Conservation (phyloP, 2,797 vertebrate species). For the Gouania willdenowi region DNA sequence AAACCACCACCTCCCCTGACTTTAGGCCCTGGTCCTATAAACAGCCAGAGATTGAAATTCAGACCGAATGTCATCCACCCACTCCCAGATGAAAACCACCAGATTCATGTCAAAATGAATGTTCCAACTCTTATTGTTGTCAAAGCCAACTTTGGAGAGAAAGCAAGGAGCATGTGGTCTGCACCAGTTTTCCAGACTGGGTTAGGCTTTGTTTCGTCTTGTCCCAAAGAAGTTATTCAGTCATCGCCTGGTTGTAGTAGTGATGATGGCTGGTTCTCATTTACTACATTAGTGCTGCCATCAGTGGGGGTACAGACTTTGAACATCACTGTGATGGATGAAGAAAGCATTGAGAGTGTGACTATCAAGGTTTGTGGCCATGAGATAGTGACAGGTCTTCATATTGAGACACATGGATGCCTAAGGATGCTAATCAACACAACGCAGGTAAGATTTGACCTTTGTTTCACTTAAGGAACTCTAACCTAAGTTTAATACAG, state of each 20-base stretch:
- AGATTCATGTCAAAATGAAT: conserved; percentile 62
- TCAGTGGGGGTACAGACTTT: conserved; percentile 46
- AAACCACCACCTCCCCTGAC: too few relatives aligned
- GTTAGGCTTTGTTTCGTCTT: conserved; percentile 57
- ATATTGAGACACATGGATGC: conserved; percentile 58
- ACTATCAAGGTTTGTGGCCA: conserved; percentile 62
- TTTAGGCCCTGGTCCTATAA: not conserved
- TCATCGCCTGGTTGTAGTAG: conserved; percentile 39
- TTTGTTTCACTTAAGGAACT: too few relatives aligned
- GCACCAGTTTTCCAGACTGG: conserved; percentile 55
- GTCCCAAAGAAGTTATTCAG: conserved; percentile 54
- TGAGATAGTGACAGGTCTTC: conserved; percentile 65
- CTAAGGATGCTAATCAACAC: conserved; percentile 60
- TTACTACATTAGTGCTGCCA: conserved; percentile 42
- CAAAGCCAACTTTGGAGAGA: conserved; percentile 52
- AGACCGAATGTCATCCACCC: conserved; percentile 66
- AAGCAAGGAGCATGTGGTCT: conserved; percentile 70
- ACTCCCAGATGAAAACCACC: conserved; percentile 37
- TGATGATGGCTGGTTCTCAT: conserved; percentile 65
- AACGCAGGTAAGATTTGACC: conserved; percentile 59
- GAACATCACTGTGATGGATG: conserved; percentile 59
- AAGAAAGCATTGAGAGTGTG: conserved; percentile 47
- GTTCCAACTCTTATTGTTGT: conserved; percentile 55
- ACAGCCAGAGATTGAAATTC: conserved; percentile 23
- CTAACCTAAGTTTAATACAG: too few relatives aligned